These are phyloP conservation scores for Sympetrum striolatum DNA, from an alignment of 2,888 invertebrate genomes.

Conservation along the genomic window DNA sequence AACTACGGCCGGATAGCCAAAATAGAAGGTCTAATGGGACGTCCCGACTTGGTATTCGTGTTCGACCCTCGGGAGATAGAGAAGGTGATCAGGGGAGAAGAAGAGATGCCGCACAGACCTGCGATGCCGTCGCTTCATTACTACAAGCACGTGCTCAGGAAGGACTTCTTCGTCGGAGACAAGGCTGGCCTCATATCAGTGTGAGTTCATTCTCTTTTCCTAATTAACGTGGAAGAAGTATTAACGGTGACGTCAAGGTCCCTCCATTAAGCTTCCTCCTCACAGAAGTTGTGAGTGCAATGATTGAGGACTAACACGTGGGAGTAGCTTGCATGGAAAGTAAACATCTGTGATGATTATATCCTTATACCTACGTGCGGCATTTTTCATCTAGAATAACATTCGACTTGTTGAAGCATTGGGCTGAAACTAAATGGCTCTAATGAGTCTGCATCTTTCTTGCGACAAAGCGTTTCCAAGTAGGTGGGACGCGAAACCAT, in stretches of 20 bases:
- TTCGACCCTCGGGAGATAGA: constrained; percentile 76
- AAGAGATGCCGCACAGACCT: constrained; percentile 72
- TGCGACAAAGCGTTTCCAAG: no score
- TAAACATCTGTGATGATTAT: no score
- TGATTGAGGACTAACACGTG: not conserved
- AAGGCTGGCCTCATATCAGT: constrained; percentile 75
- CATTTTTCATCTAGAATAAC: no score
- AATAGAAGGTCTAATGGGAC: constrained; percentile 70
- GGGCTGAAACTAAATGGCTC: no score
- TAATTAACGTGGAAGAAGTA: not conserved
- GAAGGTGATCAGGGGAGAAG: constrained; percentile 72
- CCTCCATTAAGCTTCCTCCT: no score
- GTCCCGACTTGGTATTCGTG: constrained; percentile 77
- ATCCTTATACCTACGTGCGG: no score
- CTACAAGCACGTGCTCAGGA: constrained; percentile 73
- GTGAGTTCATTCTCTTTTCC: constrained; percentile 61
- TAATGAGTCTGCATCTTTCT: no score
- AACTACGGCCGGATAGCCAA: constrained; percentile 74
- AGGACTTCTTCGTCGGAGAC: constrained; percentile 71
- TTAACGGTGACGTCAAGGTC: no score
- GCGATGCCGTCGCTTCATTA: constrained; percentile 79
- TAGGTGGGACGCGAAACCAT: no score
- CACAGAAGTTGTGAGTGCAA: not conserved
- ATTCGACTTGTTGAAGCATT: no score
- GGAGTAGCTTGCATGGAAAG: not conserved